These are phyloP conservation scores for Cyanoramphus novaezelandiae DNA, from an alignment of 2,113 vertebrate species.

Conservation along the genomic window DNA sequence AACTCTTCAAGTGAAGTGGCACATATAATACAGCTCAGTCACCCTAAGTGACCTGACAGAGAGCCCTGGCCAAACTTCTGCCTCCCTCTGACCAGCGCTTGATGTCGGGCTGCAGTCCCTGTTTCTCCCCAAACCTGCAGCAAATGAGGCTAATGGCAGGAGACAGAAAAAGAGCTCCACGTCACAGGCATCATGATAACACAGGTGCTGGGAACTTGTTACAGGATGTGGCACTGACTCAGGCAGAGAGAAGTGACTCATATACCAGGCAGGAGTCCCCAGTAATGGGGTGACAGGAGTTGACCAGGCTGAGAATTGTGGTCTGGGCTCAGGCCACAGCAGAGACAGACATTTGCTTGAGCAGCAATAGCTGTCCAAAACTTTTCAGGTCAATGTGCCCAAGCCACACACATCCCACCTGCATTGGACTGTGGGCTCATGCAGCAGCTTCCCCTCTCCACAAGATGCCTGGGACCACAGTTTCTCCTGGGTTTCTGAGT, in stretches of 20 bases:
- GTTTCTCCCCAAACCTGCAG: neutral
- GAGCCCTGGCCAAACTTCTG: neutral
- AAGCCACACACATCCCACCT: neutral
- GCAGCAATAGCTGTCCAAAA: neutral
- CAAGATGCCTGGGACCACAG: rapidly evolving
- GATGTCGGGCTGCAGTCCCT: neutral
- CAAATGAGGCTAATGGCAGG: neutral
- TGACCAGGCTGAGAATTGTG: neutral
- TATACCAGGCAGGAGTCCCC: neutral
- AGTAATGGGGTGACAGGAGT: neutral
- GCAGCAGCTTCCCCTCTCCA: neutral
- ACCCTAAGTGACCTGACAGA: neutral
- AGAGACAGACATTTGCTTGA: neutral
- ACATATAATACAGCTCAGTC: neutral
- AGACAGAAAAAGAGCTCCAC: neutral
- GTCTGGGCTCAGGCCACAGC: neutral
- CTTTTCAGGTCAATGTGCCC: neutral
- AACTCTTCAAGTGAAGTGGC: neutral
- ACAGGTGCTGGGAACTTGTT: neutral
- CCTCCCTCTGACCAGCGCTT: neutral
- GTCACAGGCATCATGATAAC: neutral
- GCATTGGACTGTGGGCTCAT: neutral
- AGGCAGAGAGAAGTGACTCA: neutral
- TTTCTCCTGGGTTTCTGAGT: neutral
- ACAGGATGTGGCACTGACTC: neutral